Evolutionary conservation across 92 coral and sea anemone genomes (phyloP).

Genomic region (Epizoanthus stellaris): DNA sequence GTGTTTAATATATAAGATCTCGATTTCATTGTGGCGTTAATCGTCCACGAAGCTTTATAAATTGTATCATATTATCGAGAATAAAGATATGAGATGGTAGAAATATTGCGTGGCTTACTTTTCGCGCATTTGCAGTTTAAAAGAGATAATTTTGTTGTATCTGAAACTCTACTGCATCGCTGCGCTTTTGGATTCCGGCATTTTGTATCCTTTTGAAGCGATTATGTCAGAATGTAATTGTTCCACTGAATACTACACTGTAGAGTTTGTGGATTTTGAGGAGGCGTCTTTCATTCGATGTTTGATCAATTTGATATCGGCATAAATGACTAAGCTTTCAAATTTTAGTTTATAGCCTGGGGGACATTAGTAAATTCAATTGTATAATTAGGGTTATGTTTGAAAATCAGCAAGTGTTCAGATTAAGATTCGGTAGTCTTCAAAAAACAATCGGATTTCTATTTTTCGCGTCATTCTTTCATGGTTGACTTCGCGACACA

Average conservation of each 20-base stretch:
- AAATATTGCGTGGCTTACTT: neutral
- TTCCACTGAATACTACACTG: neutral
- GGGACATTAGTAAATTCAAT: neutral
- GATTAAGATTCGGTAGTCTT: neutral
- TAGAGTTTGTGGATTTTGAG: neutral
- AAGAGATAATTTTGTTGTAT: neutral
- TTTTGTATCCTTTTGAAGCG: neutral
- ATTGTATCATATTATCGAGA: conserved; percentile 44
- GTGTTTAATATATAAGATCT: conserved; percentile 22
- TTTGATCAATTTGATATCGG: conserved; percentile 1
- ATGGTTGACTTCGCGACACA: conserved; percentile 7
- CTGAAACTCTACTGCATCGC: neutral
- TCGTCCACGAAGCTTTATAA: conserved; percentile 41
- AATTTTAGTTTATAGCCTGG: neutral
- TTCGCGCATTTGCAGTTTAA: neutral
- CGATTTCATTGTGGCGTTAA: conserved; percentile 32
- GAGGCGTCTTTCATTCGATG: conserved; percentile 8
- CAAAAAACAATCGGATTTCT: neutral
- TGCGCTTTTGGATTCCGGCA: neutral
- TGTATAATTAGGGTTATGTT: neutral
- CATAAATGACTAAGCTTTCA: neutral
- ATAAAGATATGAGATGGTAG: conserved; percentile 15
- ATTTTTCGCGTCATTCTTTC: neutral
- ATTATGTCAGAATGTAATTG: too few relatives aligned
- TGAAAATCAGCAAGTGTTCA: neutral